Base-by-base conservation (phyloP, 2,113 vertebrate species). In the Archocentrus centrarchus region DNA sequence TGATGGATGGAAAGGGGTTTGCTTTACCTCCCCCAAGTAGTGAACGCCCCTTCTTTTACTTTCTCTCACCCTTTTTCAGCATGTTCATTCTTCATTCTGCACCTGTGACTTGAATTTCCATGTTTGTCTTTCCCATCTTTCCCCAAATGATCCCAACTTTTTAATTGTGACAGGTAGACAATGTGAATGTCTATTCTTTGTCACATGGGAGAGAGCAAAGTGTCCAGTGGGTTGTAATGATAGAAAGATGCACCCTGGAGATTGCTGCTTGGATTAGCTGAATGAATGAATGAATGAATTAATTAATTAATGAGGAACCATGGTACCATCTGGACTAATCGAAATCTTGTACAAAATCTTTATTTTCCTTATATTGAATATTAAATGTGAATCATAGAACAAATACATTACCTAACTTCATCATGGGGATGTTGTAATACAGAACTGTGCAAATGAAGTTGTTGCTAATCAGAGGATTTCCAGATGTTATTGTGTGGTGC, bases 1-100 rank as follows among this genome's bases (percentile, higher is more conserved):
- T 93, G 93, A 95, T 93, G 88, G 94, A 96, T 97, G 95, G 93
- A 94, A 95, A 95, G 64, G 79, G 80, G 86, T 89, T 95, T 85
- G 60, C 86, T 84, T 81, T 92, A 84, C 87, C 90, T 95, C 93
- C 93, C 93, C 94, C 81, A 1, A 79, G 93, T 92, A 92, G 86
- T 89, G 84, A 89, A 92, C 10, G 68, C 82, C 80, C 86, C 66
- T 11, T 75, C 32, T 77, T 76, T 91, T 82, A 86, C 62, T 75
- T 91, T 82, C 17, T 68, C 78, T 64, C 70, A 81, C 82, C 77
- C 27, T 83, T 79, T 83, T 82, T 11, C 24, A 3, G 39, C 50
- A 6, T 57, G 89, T 75, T 79, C 11, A 18, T 77, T 87, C 82
- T 91, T 84, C 60, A 62, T 82, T 87, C 86, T 73, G 37, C 55